Evolutionary conservation across 2,888 invertebrate genomes (phyloP).

Genomic region (Dioctria rufipes): DNA sequence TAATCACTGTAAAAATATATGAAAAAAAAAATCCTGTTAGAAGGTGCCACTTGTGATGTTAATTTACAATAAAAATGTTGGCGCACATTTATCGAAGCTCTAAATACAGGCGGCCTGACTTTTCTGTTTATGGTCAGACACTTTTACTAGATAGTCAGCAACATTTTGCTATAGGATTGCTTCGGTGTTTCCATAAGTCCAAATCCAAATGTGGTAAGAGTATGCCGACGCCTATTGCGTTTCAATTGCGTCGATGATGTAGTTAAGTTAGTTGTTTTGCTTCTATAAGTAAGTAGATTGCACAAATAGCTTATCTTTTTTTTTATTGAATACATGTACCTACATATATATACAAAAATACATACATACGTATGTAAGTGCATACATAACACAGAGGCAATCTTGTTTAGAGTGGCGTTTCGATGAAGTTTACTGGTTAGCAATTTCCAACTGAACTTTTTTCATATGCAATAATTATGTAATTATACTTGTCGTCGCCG

Average conservation of each 20-base stretch:
- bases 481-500: no score
- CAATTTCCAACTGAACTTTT: no score
- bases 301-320: neutral
- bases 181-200: neutral
- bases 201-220: neutral
- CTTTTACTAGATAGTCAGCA: neutral
- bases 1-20: no score
- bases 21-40: no score
- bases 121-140: constrained; percentile 1
- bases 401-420: no score
- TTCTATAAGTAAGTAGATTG: neutral
- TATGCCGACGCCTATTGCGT: constrained; percentile 6
- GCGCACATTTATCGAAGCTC: neutral
- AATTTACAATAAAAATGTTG: neutral
- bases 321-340: no score
- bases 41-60: no score
- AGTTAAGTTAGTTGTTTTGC: neutral
- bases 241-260: constrained; percentile 4
- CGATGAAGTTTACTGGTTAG: no score
- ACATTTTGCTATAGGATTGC: neutral
- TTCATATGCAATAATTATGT: no score
- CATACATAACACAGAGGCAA: no score
- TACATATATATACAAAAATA: no score
- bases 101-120: neutral
- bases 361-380: no score